These are phyloP conservation scores for Siderastrea radians DNA, from an alignment of 92 coral and sea anemone genomes.

Conservation along the genomic window DNA sequence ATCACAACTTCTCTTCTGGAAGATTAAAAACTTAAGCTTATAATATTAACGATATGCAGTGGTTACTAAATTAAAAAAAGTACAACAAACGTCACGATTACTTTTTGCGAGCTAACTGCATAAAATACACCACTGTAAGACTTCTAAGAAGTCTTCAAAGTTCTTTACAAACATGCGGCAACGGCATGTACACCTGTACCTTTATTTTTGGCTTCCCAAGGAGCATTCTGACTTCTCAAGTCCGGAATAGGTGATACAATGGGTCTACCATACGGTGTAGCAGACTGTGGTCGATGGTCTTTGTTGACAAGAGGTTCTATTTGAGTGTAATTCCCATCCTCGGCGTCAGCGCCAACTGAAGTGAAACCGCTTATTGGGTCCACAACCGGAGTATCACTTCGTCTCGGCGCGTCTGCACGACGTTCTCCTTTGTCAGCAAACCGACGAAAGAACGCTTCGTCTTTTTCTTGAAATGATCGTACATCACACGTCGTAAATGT, in stretches of 20 bases:
- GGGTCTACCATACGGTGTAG: conserved; percentile 88
- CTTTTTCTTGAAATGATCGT: conserved; percentile 83
- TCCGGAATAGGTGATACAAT: conserved; percentile 81
- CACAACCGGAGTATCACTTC: conserved; percentile 88
- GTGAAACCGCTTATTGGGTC: conserved; percentile 91
- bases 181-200: conserved; percentile 25
- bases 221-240: conserved; percentile 73
- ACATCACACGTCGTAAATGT: conserved; percentile 69
- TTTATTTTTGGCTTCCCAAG: conserved; percentile 80
- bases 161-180: too few species aligned
- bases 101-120: too few species aligned
- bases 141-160: too few species aligned
- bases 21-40: too few species aligned
- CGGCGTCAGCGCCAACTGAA: conserved; percentile 91
- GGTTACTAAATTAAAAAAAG: too few species aligned
- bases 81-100: too few species aligned
- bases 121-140: too few species aligned
- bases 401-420: conserved; percentile 86
- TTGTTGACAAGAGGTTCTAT: conserved; percentile 83
- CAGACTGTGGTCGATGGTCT: conserved; percentile 89
- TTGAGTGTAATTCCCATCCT: conserved; percentile 86
- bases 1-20: too few species aligned
- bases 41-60: too few species aligned
- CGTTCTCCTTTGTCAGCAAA: conserved; percentile 85
- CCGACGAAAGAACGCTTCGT: conserved; percentile 76